A percentile compares a stretch with the other conserved stretches of the same genome.
Conservation (phyloP, 2,888 invertebrate genomes). For the Maniola hyperantus region DNA sequence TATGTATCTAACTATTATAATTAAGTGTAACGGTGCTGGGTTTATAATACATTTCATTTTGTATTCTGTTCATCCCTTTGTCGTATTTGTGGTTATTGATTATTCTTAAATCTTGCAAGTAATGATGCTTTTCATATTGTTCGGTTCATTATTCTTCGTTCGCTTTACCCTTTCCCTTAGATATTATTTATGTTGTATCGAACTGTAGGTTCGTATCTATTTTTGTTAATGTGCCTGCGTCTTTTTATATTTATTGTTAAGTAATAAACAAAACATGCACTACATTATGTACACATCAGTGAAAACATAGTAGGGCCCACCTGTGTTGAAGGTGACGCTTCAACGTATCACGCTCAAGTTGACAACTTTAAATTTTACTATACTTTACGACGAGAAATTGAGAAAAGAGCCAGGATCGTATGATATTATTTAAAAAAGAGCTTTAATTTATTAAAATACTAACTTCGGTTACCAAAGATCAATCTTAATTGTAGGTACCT, state of each 20-base stretch:
- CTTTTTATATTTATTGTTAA: slow-evolving; percentile 41
- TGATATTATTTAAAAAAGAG: slow-evolving; percentile 13
- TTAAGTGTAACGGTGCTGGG: slow-evolving; percentile 80
- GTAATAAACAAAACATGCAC: slow-evolving; percentile 41
- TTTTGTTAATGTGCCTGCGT: slow-evolving; percentile 46
- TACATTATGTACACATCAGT: slow-evolving; percentile 36
- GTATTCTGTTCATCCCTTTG: slow-evolving; percentile 74
- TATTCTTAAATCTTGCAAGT: slow-evolving; percentile 66
- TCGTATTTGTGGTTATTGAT: slow-evolving; percentile 71
- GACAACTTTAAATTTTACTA: slow-evolving; percentile 8
- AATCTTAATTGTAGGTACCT: slow-evolving; percentile 13
- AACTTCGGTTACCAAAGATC: slow-evolving; percentile 32
- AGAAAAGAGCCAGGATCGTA: slow-evolving; percentile 9
- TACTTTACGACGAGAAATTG: neutral
- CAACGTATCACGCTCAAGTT: slow-evolving; percentile 6
- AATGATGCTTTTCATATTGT: slow-evolving; percentile 70
- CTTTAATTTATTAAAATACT: slow-evolving; percentile 31
- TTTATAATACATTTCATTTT: slow-evolving; percentile 74
- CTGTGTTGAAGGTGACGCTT: neutral
- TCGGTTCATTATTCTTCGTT: slow-evolving; percentile 67
- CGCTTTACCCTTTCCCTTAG: slow-evolving; percentile 44
- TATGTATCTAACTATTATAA: slow-evolving; percentile 72
- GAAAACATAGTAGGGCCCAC: slow-evolving; percentile 35
- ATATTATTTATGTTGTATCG: slow-evolving; percentile 42
- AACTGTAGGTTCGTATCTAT: slow-evolving; percentile 43